phyloP scores from a whole-genome alignment of 2,113 vertebrate species.

The Mustelus asterias region DNA sequence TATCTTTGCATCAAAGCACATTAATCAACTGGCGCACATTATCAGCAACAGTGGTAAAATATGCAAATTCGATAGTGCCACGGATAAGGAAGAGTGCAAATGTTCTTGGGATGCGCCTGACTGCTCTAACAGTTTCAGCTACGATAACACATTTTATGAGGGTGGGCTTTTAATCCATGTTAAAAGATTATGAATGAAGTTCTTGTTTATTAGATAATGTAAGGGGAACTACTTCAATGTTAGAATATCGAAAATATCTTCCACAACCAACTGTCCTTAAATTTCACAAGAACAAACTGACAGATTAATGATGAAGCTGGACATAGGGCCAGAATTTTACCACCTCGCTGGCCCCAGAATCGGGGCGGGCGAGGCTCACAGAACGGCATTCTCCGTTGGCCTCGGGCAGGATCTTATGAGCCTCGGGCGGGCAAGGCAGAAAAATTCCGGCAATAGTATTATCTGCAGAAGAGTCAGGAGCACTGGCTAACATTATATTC shows the following conservation, averaged over 20 bases:
- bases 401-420: too few species aligned
- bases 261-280: neutral
- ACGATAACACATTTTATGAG: neutral
- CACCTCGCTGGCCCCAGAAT: too few species aligned
- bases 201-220: neutral
- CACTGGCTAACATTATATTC: neutral
- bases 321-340: too few species aligned
- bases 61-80: constrained; percentile 97
- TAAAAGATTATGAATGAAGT: neutral
- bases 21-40: constrained; percentile 83
- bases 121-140: neutral
- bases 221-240: neutral
- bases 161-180: neutral
- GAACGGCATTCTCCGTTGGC: too few species aligned
- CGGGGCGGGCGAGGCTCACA: too few species aligned
- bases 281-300: neutral
- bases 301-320: neutral
- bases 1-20: constrained; percentile 88
- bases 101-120: constrained; percentile 76
- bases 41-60: constrained; percentile 80
- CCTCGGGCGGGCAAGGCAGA: too few species aligned
- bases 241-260: neutral
- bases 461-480: neutral
- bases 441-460: neutral
- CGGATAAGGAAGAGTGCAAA: constrained; percentile 81